Evolutionary conservation across 2,888 invertebrate genomes (phyloP), one percentile per base, ranked within the genome.

Genomic region (Drosophila lacicola): DNA sequence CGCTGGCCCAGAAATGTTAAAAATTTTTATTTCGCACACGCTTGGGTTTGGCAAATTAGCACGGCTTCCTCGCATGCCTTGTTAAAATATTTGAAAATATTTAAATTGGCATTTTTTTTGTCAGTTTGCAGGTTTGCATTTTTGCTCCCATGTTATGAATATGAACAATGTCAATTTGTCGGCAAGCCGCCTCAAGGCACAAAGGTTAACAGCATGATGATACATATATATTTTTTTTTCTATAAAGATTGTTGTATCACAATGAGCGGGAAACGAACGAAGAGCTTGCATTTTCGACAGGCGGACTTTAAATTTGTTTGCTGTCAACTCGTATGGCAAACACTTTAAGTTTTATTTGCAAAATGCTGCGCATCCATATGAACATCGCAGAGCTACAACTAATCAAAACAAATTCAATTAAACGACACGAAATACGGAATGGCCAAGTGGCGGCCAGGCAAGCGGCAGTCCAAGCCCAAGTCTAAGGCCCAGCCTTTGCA

Each of bases 381-480:
- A n/a, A 11, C 13, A 44, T 53, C 50, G 57, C 70, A 49, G 60
- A 54, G 70, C 65, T 47, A 80, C 84, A 84, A 84, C 87, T 87
- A 87, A 87, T 88, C 88, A 87, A 88, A 88, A 88, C 89, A 87
- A 87, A 87, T 88, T 87, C 88, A 87, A 87, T 87, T 87, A 88
- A 87, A 87, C 87, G 84, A 83, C 88, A 79, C 78, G 74, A 70
- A 69, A 62, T 69, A 67, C 68, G 57, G 45, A 61, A 54, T 62
- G 65, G 61, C 68, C 60, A 46, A 60, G 41, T 41, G 45, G 54
- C 8, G 37, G 37, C 29, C 63, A 36, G 21, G 36, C 36, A 44
- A 41, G 42, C 21, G 44, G 19, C 41, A 54, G 54, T 37, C 19
- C 34, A 58, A 49, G 46, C 41, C 29, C 42, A 53, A 49, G 49